Evolutionary conservation across 2,888 invertebrate species (phyloP), one percentile per base, ranked within the genome.

Genomic region (Drymonia ruficornis): DNA sequence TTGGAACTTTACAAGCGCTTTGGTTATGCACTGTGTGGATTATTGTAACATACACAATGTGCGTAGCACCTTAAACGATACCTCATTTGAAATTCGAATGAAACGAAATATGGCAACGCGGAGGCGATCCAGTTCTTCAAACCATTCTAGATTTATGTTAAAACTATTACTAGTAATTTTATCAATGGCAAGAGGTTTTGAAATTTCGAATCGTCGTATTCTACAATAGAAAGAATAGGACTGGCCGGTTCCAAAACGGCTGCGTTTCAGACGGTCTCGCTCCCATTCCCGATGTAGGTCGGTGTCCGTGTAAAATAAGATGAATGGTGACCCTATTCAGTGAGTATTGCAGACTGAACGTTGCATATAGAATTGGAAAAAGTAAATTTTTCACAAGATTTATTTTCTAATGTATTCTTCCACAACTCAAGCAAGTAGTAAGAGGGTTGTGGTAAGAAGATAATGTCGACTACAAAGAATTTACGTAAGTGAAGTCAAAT

Each of bases 241-340:
- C 50, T 49, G 69, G 59, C 58, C 54, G 66, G 56, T 65, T 62
- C n/a, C 59, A 73, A 70, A 69, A 69, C 68, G 63, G 63, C 67
- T 64, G 51, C 64, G 67, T 70, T 68, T 71, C 64, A 61, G 63
- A 44, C 51, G 65, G 62, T 59, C 52, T 65, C 50, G 66, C 63
- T 59, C 52, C 67, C 50, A 16, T 55, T 50, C 50, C 44, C 54
- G 60, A 78, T 72, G 63, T 77, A 72, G 76, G 76, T 71, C 76
- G 64, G 65, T 72, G 75, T 69, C 68, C 70, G 65, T 59, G 65
- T 61, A 66, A 74, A 72, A 75, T 70, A 76, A 72, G 74, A 75
- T 72, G 67, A 74, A 76, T 74, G 62, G 71, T 64, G 52, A 64
- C 65, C 56, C 66, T 61, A 72, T 77, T 74, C 72, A n/a, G 61